Evolutionary conservation across 2,888 invertebrate genomes (phyloP).

Genomic region (Trichacis sp.): DNA sequence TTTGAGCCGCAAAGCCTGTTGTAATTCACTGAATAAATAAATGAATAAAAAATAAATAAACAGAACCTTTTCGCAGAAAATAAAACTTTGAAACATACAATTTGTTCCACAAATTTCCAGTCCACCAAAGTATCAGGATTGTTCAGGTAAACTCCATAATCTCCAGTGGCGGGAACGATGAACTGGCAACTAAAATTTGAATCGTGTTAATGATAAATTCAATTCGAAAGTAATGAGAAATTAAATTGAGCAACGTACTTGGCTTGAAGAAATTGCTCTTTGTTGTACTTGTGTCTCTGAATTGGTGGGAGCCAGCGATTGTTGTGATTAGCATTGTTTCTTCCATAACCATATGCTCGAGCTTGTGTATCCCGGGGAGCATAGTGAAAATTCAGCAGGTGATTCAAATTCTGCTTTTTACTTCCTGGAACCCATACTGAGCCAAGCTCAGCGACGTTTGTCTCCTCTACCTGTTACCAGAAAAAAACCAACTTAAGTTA

Average conservation of each 20-base stretch:
- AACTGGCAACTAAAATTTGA: slow-evolving; percentile 94
- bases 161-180: slow-evolving; percentile 85
- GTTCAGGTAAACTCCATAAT: slow-evolving; percentile 81
- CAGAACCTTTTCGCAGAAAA: no score
- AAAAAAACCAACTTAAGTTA: slow-evolving; percentile 10
- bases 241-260: no score
- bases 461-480: slow-evolving; percentile 68
- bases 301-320: slow-evolving; percentile 69
- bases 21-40: no score
- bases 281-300: slow-evolving; percentile 83
- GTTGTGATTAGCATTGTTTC: slow-evolving; percentile 55
- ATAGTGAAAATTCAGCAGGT: slow-evolving; percentile 93
- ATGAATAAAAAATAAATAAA: no score
- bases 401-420: slow-evolving; percentile 93
- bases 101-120: slow-evolving; percentile 94
- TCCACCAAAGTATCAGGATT: slow-evolving; percentile 92
- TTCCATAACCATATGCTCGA: slow-evolving; percentile 56
- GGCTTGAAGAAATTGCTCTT: slow-evolving; percentile 94
- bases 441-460: slow-evolving; percentile 80
- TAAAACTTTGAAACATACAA: slow-evolving; percentile 84
- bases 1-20: no score
- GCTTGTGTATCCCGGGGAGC: slow-evolving; percentile 74
- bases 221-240: no score
- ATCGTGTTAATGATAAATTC: no score
- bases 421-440: slow-evolving; percentile 86